These are phyloP conservation scores for Apoda limacodes DNA, from an alignment of 2,888 invertebrate genomes.

Conservation along the genomic window DNA sequence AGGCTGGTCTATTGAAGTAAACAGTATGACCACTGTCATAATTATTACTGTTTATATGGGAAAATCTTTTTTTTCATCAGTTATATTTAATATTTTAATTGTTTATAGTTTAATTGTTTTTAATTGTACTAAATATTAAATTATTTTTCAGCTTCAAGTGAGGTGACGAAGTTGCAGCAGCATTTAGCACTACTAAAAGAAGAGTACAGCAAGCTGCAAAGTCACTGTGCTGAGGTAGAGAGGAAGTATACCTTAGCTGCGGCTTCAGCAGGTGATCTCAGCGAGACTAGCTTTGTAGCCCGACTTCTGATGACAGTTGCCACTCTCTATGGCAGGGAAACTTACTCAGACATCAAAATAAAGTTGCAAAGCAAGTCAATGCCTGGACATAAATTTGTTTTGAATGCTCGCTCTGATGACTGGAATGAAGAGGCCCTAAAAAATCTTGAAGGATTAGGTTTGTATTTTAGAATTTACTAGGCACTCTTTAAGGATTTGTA, in stretches of 20 bases:
- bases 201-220: conserved; percentile 91
- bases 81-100: no score
- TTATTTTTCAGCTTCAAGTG: conserved; percentile 64
- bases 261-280: conserved; percentile 73
- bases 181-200: conserved; percentile 88
- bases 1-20: no score
- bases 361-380: conserved; percentile 78
- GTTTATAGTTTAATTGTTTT: conserved; percentile 18
- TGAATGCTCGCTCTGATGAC: conserved; percentile 87
- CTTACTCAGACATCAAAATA: conserved; percentile 86
- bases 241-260: conserved; percentile 85
- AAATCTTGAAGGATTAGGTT: conserved; percentile 76
- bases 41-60: no score
- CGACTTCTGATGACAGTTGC: conserved; percentile 84
- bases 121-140: conserved; percentile 14
- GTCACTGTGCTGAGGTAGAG: conserved; percentile 83
- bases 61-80: no score
- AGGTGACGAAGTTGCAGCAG: conserved; percentile 80
- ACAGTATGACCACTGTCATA: no score
- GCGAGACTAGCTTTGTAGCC: conserved; percentile 86
- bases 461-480: conserved; percentile 14
- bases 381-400: conserved; percentile 90
- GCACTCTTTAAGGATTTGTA: neutral
- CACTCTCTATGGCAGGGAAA: conserved; percentile 83
- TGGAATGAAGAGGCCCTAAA: conserved; percentile 84